Conservation (phyloP, 2,888 invertebrate species). For the Deilephila porcellus region DNA sequence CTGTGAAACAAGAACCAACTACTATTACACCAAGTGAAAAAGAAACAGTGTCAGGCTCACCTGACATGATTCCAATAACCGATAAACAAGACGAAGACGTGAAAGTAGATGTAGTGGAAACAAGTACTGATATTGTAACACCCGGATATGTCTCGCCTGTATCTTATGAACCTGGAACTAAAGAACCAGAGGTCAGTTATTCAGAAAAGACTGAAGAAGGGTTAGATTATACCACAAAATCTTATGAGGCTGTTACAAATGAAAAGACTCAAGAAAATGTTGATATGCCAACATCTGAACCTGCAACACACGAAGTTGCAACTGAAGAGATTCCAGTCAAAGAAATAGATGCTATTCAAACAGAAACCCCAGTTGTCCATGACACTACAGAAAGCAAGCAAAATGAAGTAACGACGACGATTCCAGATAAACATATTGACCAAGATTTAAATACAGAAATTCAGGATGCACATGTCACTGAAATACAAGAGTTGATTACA, state of each 20-base stretch:
- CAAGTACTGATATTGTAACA: background rate
- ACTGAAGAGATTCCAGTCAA: constrained; percentile 21
- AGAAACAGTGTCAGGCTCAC: background rate
- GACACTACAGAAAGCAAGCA: constrained; percentile 28
- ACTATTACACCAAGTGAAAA: background rate
- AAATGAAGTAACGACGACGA: constrained; percentile 31
- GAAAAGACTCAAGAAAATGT: background rate
- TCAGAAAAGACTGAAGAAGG: background rate
- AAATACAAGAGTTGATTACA: constrained; percentile 31
- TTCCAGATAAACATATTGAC: background rate
- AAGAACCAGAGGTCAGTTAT: background rate
- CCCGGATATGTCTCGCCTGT: background rate
- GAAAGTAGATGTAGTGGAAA: background rate
- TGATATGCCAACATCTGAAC: background rate
- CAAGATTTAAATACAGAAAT: constrained; percentile 25
- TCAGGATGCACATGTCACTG: constrained; percentile 22
- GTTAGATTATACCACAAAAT: constrained; percentile 16
- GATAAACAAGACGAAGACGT: background rate
- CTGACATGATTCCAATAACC: background rate
- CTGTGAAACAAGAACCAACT: background rate
- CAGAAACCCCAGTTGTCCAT: constrained; percentile 32
- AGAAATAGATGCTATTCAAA: constrained; percentile 36
- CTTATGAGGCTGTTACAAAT: constrained; percentile 7
- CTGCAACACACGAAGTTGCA: background rate
- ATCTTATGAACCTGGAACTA: constrained; percentile 1